Conservation (phyloP, 2,113 vertebrate genomes). For the Ranitomeya imitator region DNA sequence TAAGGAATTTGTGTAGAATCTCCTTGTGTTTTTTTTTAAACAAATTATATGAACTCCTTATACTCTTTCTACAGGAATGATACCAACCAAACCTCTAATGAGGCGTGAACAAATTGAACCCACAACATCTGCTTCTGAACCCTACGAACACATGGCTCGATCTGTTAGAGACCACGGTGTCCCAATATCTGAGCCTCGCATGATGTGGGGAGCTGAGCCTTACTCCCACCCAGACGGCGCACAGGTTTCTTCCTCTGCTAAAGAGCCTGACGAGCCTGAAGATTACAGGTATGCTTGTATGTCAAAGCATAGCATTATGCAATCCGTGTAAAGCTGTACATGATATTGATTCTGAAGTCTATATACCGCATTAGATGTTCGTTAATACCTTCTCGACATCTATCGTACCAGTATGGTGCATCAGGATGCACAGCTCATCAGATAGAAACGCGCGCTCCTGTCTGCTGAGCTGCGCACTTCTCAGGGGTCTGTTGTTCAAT, state of each 20-base stretch:
- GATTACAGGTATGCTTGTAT: constrained; percentile 75
- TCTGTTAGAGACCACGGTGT: constrained; percentile 85
- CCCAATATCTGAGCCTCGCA: constrained; percentile 81
- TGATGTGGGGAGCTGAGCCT: constrained; percentile 92
- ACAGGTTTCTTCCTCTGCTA: constrained; percentile 77
- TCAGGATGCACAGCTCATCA: too few species aligned
- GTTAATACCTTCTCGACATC: too few species aligned
- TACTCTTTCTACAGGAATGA: constrained; percentile 77
- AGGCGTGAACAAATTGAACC: constrained; percentile 92
- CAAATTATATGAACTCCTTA: not conserved
- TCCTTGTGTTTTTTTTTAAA: not conserved
- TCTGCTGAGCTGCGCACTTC: too few species aligned
- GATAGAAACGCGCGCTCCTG: too few species aligned
- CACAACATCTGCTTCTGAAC: constrained; percentile 82
- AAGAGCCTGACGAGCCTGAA: constrained; percentile 82
- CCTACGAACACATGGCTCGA: constrained; percentile 89
- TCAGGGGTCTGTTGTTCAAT: too few species aligned
- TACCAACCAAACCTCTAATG: constrained; percentile 90
- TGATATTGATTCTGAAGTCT: not conserved
- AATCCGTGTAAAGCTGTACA: not conserved
- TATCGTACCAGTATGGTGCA: too few species aligned
- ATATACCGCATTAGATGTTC: too few species aligned
- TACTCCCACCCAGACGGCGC: constrained; percentile 85
- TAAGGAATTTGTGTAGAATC: not conserved
- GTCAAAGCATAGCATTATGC: not conserved